Conservation (phyloP, 2,113 vertebrate species). For the Ceyx cyanopectus region DNA sequence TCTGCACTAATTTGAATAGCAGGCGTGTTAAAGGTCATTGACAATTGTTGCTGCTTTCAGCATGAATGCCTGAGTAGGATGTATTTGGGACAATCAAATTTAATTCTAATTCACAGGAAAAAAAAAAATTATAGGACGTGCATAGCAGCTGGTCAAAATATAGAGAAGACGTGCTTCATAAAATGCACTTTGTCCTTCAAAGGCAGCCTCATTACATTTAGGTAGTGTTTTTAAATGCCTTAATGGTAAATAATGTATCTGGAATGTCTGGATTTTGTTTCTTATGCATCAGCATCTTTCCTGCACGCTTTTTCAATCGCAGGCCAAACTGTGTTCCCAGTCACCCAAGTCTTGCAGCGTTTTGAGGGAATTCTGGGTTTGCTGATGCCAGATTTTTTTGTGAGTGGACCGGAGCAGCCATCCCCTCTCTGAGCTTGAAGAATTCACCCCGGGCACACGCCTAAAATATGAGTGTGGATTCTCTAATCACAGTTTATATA, state of each 20-base stretch:
- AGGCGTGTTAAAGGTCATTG: constrained; percentile 70
- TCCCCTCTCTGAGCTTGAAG: not conserved
- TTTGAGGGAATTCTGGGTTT: not conserved
- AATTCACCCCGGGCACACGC: not conserved
- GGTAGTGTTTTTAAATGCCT: not conserved
- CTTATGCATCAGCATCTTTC: constrained; percentile 11
- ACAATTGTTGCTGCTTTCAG: constrained; percentile 75
- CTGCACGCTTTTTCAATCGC: not conserved
- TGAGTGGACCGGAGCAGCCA: not conserved
- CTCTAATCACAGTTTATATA: not conserved
- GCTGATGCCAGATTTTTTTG: not conserved
- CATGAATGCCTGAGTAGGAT: constrained; percentile 62
- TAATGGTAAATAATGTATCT: constrained; percentile 12
- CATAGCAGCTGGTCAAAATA: not conserved
- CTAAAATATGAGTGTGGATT: not conserved
- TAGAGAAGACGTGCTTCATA: not conserved
- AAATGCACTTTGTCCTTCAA: not conserved
- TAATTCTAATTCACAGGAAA: constrained; percentile 37
- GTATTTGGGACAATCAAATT: constrained; percentile 55
- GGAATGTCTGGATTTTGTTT: constrained; percentile 25
- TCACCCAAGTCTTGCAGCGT: not conserved
- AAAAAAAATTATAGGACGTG: not conserved
- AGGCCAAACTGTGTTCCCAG: not conserved
- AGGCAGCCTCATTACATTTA: not conserved
- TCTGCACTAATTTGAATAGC: constrained; percentile 70